Base-by-base conservation (phyloP, 2,113 vertebrate species). In the Falco punctatus region DNA sequence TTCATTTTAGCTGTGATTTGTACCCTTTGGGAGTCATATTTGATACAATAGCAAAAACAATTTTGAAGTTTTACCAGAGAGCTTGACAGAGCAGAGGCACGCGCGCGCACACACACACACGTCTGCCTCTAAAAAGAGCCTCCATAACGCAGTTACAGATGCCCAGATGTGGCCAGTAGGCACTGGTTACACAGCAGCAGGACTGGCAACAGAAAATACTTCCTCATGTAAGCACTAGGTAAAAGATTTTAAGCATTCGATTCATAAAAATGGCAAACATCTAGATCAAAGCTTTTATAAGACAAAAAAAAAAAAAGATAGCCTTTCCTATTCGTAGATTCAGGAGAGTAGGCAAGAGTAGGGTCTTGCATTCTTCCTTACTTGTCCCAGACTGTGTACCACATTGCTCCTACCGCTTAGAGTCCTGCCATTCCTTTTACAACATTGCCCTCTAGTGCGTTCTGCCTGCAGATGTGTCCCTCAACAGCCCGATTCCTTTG, bases 361-460 rank as follows among this genome's bases (percentile, higher is more conserved):
- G 17, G 0, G 19, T 7, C 24, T 13, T 16, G 27, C 9, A 2
- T 27, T 38, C 22, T 6, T 42, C 24, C 21, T 15, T 11, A 10
- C n/a, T 1, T 16, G 11, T 5, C 5, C 35, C 17, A 49, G 35
- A 40, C 0, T 13, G 21, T 2, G 5, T 2, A 18, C 11, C 28
- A 5, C 38, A 10, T 0, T 11, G 13, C 30, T 4, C 0, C 21
- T 0, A 7, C 22, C 5, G 28, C 1, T 6, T 18, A 11, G 2
- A 4, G 22, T 3, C 20, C 54, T 8, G 6, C 19, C 10, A 97
- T 98, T 96, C 64, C 96, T 98, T 97, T 96, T 96, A 91, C 92
- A 95, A 38, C 92, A 74, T 70, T 96, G 97, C 97, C 98, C 97
- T 96, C 98, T 96, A 67, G 97, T 81, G 98, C 23, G 42, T 10